These are phyloP conservation scores for Pheosia gnoma DNA, from an alignment of 2,888 invertebrate genomes.

Conservation along the genomic window DNA sequence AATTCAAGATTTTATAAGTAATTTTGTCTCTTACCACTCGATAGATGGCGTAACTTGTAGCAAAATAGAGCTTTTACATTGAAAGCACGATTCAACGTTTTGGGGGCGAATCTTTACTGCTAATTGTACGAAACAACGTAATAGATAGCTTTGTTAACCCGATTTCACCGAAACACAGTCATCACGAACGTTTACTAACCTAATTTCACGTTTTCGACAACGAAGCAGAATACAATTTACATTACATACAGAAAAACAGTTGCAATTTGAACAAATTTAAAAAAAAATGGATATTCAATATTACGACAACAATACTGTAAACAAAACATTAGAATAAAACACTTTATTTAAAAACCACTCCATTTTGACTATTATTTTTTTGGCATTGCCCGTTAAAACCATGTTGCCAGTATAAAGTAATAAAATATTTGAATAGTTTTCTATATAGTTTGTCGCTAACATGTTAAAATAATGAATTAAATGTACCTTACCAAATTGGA, in stretches of 20 bases:
- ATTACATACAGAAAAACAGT: constrained; percentile 26
- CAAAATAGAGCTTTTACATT: constrained; percentile 57
- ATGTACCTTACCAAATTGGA: too few relatives aligned
- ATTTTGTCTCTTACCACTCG: constrained; percentile 31
- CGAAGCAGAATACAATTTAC: constrained; percentile 33
- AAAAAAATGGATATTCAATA: too few relatives aligned
- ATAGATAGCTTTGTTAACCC: constrained; percentile 58
- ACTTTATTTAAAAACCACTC: too few relatives aligned
- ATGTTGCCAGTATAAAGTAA: too few relatives aligned
- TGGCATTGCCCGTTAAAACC: too few relatives aligned
- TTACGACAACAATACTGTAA: too few relatives aligned
- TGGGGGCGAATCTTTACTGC: constrained; percentile 47
- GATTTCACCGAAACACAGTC: constrained; percentile 50
- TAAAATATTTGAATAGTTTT: too few relatives aligned
- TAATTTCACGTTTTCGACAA: constrained; percentile 18
- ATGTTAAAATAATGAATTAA: too few relatives aligned
- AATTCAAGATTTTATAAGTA: not conserved
- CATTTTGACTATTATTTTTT: too few relatives aligned
- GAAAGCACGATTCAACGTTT: constrained; percentile 34
- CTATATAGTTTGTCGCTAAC: too few relatives aligned
- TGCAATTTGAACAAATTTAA: too few relatives aligned
- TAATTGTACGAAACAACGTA: constrained; percentile 56
- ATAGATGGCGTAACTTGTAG: constrained; percentile 69
- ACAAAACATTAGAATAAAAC: too few relatives aligned
- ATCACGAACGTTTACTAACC: constrained; percentile 34